Evolutionary conservation across 2,113 vertebrate genomes (phyloP).

Genomic region (Centropus unirufus): DNA sequence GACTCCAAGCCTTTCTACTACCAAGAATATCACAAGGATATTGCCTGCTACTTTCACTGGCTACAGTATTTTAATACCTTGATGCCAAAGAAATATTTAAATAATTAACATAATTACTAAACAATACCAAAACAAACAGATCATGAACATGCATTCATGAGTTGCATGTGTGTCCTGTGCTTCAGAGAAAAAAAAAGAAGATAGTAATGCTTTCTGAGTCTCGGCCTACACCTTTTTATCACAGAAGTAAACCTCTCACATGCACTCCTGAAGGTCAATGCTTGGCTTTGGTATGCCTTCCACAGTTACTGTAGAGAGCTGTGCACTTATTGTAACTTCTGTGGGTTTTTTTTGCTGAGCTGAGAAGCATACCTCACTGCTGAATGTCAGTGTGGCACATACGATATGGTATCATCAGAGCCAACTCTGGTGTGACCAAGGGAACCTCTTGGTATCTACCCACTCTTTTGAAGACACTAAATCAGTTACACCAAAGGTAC

Average conservation of each 20-base stretch:
- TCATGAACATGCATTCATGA: background rate
- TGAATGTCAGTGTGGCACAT: background rate
- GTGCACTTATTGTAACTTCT: background rate
- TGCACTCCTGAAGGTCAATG: background rate
- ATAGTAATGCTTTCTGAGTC: background rate
- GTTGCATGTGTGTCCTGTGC: background rate
- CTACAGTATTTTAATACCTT: background rate
- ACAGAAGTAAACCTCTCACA: background rate
- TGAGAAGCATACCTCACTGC: background rate
- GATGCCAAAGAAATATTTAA: background rate
- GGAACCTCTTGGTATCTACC: background rate
- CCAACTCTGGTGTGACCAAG: background rate
- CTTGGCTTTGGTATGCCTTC: background rate
- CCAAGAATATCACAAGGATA: background rate
- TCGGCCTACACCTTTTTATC: background rate
- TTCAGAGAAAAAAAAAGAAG: background rate
- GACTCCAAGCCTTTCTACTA: background rate
- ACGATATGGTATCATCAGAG: background rate
- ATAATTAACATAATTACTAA: background rate
- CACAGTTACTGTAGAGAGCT: fast-evolving
- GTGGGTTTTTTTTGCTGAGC: background rate
- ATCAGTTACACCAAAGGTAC: background rate
- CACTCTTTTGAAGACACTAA: background rate
- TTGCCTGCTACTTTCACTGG: background rate
- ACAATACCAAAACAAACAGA: background rate